Conservation (phyloP, 64 coral and sea anemone genomes). For the Dendrophyllia cribrosa region DNA sequence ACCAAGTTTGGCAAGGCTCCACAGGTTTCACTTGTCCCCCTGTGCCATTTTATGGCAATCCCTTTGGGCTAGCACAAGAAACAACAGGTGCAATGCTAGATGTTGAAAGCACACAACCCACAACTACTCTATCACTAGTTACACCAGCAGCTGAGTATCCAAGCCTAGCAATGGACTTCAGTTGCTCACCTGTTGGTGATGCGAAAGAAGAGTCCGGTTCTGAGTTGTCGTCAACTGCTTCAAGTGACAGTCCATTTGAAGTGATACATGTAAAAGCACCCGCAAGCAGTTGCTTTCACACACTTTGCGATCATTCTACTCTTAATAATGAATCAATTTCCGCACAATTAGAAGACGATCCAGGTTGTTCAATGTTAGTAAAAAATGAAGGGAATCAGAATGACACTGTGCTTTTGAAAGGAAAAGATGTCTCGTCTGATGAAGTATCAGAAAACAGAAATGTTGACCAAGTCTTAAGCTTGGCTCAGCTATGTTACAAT, state of each 20-base stretch:
- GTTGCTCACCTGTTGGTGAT: neutral
- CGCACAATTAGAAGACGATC: neutral
- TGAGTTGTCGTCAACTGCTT: neutral
- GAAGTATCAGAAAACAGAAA: no score
- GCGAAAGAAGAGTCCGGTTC: neutral
- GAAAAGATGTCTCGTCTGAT: no score
- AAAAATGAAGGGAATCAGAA: neutral
- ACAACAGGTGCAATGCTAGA: neutral
- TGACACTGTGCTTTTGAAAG: neutral
- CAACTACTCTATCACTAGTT: neutral
- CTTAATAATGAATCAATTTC: neutral
- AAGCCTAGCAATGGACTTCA: neutral
- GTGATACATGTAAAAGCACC: neutral
- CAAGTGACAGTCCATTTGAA: slow-evolving; percentile 7
- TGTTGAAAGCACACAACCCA: neutral
- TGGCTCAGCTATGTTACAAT: neutral
- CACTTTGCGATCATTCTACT: neutral
- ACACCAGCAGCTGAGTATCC: neutral
- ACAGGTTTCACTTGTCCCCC: neutral
- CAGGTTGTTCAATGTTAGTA: neutral
- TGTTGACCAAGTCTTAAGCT: neutral
- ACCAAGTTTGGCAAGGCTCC: neutral
- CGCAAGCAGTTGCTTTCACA: neutral
- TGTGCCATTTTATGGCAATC: slow-evolving; percentile 10
- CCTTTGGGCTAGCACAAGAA: neutral